Evolutionary conservation across 1,140 invertebrate species (phyloP), one percentile per base, ranked within the genome.

Genomic region (Drosophila hydei): DNA sequence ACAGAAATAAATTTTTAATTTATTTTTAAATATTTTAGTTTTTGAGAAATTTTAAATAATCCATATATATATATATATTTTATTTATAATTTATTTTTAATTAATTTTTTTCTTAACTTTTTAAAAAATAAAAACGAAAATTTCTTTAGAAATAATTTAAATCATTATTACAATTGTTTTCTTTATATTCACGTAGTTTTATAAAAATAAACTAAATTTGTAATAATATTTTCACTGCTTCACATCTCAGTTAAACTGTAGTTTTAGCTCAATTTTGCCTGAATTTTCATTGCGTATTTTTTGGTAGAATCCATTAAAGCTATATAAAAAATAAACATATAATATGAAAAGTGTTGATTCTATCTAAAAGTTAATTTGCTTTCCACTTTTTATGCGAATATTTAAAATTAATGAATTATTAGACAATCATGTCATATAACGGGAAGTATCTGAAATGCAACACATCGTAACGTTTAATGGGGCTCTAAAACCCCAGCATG

Each of bases 391-490:
- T 12, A 19, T 14, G 43, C 18, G 1, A 4, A 12, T 3, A 11
- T 21, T 19, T 19, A 4, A 7, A 52, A 52, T 38, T 52, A 36
- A 52, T 52, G 16, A 52, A 48, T 60, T 38, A 40, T 50, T 18
- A 40, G 19, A 61, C 38, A 61, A 50, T 40, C 27, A 25, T 12
- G 30, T 8, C 21, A 16, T 27, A 50, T 18, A 16, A 51, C 6
- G 16, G 12, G 36, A 4, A 23, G 51, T 40, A 38, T 14, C 19
- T 54, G 36, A 36, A 25, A 23, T 47, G 50, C 18, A 36, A 64
- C 50, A 63, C 48, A 38, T 63, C 36, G 25, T 61, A 40, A 18
- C n/a, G 7, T 51, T 61, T 60, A 25, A 68, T 68, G 43, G 7
- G 54, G n/a, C n/a, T 33, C 43, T 59, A 16, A 67, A 59, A 50